Evolutionary conservation across 53 echinoderm and acorn worm genomes (phyloP).

Genomic region (Stichopus horrens): DNA sequence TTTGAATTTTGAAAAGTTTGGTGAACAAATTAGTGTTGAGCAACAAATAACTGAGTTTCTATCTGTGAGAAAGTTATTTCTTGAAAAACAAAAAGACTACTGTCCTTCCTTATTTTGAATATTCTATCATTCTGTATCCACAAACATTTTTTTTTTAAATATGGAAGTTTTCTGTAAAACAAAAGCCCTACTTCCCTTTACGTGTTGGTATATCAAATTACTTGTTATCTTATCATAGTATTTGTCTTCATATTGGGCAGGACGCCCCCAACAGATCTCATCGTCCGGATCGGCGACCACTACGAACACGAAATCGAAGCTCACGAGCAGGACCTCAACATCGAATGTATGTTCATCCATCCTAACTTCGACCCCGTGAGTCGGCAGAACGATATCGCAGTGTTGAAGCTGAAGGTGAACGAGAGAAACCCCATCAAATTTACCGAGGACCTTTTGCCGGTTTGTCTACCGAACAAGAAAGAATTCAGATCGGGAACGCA

Average conservation of each 20-base stretch:
- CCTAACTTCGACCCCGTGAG: conserved; percentile 54
- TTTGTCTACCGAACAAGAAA: conserved; percentile 72
- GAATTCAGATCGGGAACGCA: conserved; percentile 65
- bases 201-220: too few species aligned
- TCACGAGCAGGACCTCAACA: conserved; percentile 63
- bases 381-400: conserved; percentile 76
- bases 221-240: too few species aligned
- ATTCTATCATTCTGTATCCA: too few species aligned
- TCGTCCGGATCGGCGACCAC: conserved; percentile 75
- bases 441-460: conserved; percentile 59
- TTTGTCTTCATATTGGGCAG: background rate
- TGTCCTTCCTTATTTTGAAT: too few species aligned
- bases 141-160: too few species aligned
- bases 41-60: too few species aligned
- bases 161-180: too few species aligned
- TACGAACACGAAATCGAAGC: conserved; percentile 52
- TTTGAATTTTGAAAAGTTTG: too few species aligned
- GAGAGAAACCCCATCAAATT: conserved; percentile 46
- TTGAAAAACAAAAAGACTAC: too few species aligned
- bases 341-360: conserved; percentile 81
- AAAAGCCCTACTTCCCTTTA: too few species aligned
- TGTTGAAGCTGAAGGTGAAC: conserved; percentile 70
- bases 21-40: too few species aligned
- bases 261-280: conserved; percentile 32
- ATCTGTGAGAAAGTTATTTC: too few species aligned